Evolutionary conservation across 2,113 vertebrate species (phyloP), one percentile per base, ranked within the genome.

Genomic region (Anarrhichthys ocellatus): DNA sequence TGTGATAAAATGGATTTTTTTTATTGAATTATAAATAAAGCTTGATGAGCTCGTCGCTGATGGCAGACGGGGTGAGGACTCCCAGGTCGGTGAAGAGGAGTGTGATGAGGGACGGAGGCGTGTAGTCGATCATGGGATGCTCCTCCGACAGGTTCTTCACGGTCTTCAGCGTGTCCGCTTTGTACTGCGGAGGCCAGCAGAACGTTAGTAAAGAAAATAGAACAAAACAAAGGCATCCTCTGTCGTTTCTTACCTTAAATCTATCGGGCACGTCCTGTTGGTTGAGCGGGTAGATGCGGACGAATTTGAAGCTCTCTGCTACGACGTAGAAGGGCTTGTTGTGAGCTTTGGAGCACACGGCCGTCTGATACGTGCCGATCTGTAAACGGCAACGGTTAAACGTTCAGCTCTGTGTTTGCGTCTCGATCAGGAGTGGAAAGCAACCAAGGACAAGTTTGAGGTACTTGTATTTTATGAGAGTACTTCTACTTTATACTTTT

Each of bases 261-360:
- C 96, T 96, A 48, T 98, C 97, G 0, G 98, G 98, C 9, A 99
- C 97, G 0, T 99, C 98, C 86, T 97, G 97, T 66, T 99, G 98
- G 91, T 99, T 99, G 18, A 99, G 96, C 1, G 98, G 98, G 76
- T 97, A 99, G 18, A 99, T 97, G 4, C 98, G 94, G 0, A 99
- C 98, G 56, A 99, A 99, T 87, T 99, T 99, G 90, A 99, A 99
- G 65, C 98, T 99, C 91, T 99, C 98, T 0, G 98, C 98, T 42
- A 99, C 98, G 22, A 98, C 98, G 0, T 99, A 99, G 86, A 99
- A 99, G 0, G 97, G 98, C 61, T 99, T 99, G 91, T 99, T 99
- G 92, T 99, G 98, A 3, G 97, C 96, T 92, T 99, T 99, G 71
- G 98, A 97, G 10, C 98, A 99, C 69, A 99, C 92, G 0, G 98